phyloP scores from a whole-genome alignment of 2,113 vertebrate species.

The Aegithalos caudatus region DNA sequence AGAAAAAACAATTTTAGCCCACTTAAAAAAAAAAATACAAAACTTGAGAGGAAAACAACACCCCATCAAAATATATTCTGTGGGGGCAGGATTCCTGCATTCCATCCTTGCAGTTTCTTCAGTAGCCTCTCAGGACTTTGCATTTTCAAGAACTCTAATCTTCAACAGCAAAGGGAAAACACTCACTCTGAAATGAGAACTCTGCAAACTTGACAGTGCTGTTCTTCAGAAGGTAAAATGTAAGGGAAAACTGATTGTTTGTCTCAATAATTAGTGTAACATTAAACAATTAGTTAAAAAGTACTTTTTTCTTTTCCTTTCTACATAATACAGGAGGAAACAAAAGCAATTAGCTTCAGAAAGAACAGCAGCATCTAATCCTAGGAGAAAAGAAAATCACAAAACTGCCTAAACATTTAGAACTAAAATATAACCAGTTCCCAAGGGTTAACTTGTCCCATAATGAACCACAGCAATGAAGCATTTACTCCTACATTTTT shows the following conservation, averaged over 20 bases:
- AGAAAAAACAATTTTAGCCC: too few species aligned
- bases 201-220: not conserved
- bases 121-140: not conserved
- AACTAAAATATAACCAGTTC: not conserved
- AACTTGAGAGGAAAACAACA: not conserved
- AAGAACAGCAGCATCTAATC: not conserved
- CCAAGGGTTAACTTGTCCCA: not conserved
- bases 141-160: not conserved
- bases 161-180: not conserved
- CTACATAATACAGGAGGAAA: not conserved
- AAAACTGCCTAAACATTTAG: not conserved
- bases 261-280: not conserved
- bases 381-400: not conserved
- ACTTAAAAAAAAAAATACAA: too few species aligned
- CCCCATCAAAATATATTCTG: not conserved
- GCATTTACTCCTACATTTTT: slow-evolving; percentile 14
- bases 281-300: not conserved
- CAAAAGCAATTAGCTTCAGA: not conserved
- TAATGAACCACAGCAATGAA: slow-evolving; percentile 2
- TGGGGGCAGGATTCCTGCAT: not conserved
- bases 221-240: not conserved
- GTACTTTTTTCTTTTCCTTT: not conserved
- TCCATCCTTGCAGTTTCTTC: not conserved
- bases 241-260: not conserved
- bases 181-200: not conserved